Percentiles rank a stretch among this genome's conserved stretches.
Conservation (phyloP, 2,797 vertebrate species). For the Euthynnus affinis region DNA sequence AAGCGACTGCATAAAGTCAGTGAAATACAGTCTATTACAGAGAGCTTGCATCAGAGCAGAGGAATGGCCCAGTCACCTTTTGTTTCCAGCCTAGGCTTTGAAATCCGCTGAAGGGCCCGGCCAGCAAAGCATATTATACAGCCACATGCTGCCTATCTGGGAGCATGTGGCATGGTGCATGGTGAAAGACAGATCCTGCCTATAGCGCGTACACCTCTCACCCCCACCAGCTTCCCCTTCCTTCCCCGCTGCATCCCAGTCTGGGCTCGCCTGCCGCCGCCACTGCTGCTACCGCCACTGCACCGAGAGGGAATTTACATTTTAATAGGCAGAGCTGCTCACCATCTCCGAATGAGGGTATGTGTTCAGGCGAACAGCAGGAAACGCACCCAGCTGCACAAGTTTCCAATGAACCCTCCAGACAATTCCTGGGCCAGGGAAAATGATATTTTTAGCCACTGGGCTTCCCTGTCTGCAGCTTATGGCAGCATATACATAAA, state of each 20-base stretch:
- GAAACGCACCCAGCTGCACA: slow-evolving; percentile 85
- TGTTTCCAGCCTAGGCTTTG: slow-evolving; percentile 60
- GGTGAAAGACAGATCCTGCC: slow-evolving; percentile 75
- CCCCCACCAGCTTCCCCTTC: slow-evolving; percentile 65
- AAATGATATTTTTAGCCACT: slow-evolving; percentile 77
- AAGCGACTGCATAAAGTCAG: slow-evolving; percentile 3
- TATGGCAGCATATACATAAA: slow-evolving; percentile 41
- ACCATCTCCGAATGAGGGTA: slow-evolving; percentile 84
- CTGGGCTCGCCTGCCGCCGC: slow-evolving; percentile 69
- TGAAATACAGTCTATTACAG: slow-evolving; percentile 27
- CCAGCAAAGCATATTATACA: slow-evolving; percentile 54
- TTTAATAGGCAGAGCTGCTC: slow-evolving; percentile 89
- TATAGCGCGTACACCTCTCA: slow-evolving; percentile 65
- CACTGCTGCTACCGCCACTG: slow-evolving; percentile 56
- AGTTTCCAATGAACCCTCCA: slow-evolving; percentile 86
- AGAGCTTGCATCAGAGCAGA: slow-evolving; percentile 32
- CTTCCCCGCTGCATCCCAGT: slow-evolving; percentile 72
- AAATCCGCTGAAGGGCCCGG: slow-evolving; percentile 49
- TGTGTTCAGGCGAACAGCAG: slow-evolving; percentile 86
- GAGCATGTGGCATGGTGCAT: slow-evolving; percentile 46
- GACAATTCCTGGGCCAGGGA: slow-evolving; percentile 81
- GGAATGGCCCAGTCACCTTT: slow-evolving; percentile 54
- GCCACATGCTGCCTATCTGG: slow-evolving; percentile 72
- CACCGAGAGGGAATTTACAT: slow-evolving; percentile 88
- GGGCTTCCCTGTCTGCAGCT: slow-evolving; percentile 53